Evolutionary conservation across 2,113 vertebrate genomes (phyloP).

Genomic region (Barbus barbus): DNA sequence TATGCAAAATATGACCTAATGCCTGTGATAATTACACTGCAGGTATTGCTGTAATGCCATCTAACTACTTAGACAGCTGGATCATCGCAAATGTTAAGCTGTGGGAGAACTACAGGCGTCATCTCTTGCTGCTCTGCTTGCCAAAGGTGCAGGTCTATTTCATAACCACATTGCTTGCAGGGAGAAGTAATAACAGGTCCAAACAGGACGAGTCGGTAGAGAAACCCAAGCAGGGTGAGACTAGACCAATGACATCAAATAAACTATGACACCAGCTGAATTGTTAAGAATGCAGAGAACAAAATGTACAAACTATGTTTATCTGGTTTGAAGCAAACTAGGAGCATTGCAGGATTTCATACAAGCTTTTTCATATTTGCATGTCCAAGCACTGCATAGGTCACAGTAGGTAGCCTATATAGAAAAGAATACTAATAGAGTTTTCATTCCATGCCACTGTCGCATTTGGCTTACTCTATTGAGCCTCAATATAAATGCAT

Average conservation of each 20-base stretch:
- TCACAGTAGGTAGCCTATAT: no score
- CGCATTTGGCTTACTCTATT: background rate
- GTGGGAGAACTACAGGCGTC: background rate
- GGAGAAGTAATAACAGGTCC: conserved; percentile 47
- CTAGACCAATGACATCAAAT: conserved; percentile 22
- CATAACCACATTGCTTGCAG: conserved; percentile 31
- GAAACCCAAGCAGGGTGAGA: conserved; percentile 30
- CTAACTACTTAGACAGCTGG: background rate
- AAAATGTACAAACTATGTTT: background rate
- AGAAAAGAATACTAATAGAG: no score
- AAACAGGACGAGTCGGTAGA: conserved; percentile 47
- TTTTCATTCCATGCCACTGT: no score
- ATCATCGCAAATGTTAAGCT: background rate
- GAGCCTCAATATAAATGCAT: no score
- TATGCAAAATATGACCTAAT: background rate
- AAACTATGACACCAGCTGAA: background rate
- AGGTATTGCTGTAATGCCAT: background rate
- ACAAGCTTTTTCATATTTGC: background rate
- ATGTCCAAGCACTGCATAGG: background rate
- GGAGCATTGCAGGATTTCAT: background rate
- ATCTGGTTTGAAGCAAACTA: background rate
- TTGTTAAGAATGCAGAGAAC: background rate
- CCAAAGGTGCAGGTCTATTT: conserved; percentile 34
- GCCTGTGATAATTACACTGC: background rate
- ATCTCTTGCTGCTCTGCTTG: background rate